These are phyloP conservation scores for Idaea dimidiata DNA, from an alignment of 2,888 invertebrate species.

Conservation along the genomic window DNA sequence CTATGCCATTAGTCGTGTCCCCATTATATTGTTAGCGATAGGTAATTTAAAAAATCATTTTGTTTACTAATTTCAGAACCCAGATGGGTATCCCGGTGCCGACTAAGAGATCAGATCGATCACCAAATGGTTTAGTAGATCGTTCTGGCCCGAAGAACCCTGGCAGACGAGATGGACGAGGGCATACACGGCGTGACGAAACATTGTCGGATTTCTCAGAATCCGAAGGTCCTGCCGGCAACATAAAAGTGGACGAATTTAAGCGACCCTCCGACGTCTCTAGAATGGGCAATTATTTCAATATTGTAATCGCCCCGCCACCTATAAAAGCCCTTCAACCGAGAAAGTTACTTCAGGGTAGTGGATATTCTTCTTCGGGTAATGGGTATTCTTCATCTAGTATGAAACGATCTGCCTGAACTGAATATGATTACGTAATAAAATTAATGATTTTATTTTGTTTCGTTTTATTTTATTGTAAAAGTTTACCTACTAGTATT, in stretches of 20 bases:
- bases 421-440: not conserved
- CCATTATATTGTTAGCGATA: not conserved
- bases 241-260: constrained; percentile 41
- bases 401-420: not conserved
- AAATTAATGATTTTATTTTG: not conserved
- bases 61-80: constrained; percentile 49
- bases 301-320: constrained; percentile 73
- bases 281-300: constrained; percentile 74
- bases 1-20: too few relatives aligned
- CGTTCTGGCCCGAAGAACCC: constrained; percentile 35
- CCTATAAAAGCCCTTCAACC: constrained; percentile 70
- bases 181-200: constrained; percentile 47
- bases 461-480: not conserved
- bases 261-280: constrained; percentile 60
- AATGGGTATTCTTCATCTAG: not conserved
- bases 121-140: not conserved
- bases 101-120: constrained; percentile 43
- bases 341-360: constrained; percentile 55
- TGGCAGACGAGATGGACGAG: constrained; percentile 31
- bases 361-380: constrained; percentile 24
- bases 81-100: constrained; percentile 76
- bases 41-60: constrained; percentile 6
- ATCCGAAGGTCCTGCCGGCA: constrained; percentile 30
- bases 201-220: constrained; percentile 39
- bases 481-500: not conserved